Evolutionary conservation across 1,140 invertebrate genomes (phyloP), one percentile per base, ranked within the genome.

Genomic region (Penaeus indicus): DNA sequence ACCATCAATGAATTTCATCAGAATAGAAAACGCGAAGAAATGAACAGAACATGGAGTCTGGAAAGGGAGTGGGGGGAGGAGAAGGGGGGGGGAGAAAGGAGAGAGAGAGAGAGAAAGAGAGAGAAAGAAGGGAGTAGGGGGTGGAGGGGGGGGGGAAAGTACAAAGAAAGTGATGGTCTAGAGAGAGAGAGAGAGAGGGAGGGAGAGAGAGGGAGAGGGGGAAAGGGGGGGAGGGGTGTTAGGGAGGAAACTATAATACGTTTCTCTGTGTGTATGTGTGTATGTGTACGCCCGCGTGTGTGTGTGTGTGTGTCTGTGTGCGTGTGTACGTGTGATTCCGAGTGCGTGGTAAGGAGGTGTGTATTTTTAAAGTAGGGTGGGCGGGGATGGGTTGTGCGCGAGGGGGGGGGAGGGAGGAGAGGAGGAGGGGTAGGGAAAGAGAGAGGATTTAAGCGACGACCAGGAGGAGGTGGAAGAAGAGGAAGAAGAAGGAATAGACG

Each of bases 21-120:
- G 80, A 80, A 79, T 80, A 64, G 77, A 69, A 80, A 86, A 88
- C 79, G 67, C 25, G 61, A 75, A 19, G 85, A 61, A 63, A 27
- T 21, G 78, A 64, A 64, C 60, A 60, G 64, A 87, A 67, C 32
- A 61, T 62, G 54, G 54, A 21, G 86, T 77, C 21, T 61, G n/a
- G 63, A 80, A 60, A 72, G 47, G 62, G 75, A 21, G 64, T 19
- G 47, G 22, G 19, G 32, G 38, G 32, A 62, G 54, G n/a, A 61
- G 42, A 77, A n/a, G 62, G 25, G 32, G 22, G 32, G 80, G 3
- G 60, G n/a, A 42, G 54, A n/a, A 60, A 25, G 64, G 62, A 82
- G 27, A 25, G 32, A 63, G 21, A 61, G n/a, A 63, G 80, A n/a
- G 22, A 64, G 62, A 25, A 42, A 82, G 21, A 22, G 27, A 18